These are phyloP conservation scores for Hyperoplus immaculatus DNA, from an alignment of 2,797 vertebrate species.

Conservation along the genomic window DNA sequence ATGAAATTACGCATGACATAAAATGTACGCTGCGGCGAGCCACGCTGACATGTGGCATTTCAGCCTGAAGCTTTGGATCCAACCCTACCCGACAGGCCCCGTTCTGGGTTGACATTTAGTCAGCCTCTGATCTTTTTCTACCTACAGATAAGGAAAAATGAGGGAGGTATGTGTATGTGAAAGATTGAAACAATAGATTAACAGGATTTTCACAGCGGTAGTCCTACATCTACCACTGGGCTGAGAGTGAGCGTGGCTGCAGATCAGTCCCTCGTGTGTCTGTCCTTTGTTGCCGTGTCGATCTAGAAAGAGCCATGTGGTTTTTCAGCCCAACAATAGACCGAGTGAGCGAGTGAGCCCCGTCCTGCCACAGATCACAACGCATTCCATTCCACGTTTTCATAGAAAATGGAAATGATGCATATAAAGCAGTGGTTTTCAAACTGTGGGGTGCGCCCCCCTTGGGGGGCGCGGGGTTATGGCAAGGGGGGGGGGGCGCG, in stretches of 20 bases:
- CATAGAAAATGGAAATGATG: conserved; percentile 2
- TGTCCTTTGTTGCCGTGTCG: conserved; percentile 48
- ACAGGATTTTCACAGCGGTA: background rate
- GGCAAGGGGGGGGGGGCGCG: too few species aligned
- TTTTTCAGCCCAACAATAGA: conserved; percentile 42
- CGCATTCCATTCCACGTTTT: conserved; percentile 15
- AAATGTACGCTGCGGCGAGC: conserved; percentile 31
- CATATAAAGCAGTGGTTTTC: too few species aligned
- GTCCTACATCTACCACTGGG: conserved; percentile 8
- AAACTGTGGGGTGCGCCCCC: too few species aligned
- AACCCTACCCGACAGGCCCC: conserved; percentile 47
- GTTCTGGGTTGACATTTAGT: conserved; percentile 40
- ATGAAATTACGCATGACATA: conserved; percentile 51
- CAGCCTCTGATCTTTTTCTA: conserved; percentile 33
- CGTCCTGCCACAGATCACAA: background rate
- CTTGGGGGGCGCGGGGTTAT: too few species aligned
- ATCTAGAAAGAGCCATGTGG: conserved; percentile 52
- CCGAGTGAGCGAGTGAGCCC: background rate
- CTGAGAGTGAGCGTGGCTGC: conserved; percentile 27
- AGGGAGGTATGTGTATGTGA: background rate
- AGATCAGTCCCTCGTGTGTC: conserved; percentile 35
- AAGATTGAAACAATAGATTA: background rate
- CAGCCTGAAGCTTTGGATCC: conserved; percentile 35
- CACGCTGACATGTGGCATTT: conserved; percentile 64
- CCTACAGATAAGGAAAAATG: conserved; percentile 18